A percentile compares a stretch with the other conserved stretches of the same genome.
These are phyloP conservation scores for Lapara coniferarum DNA, from an alignment of 2,888 invertebrate genomes.

Conservation along the genomic window DNA sequence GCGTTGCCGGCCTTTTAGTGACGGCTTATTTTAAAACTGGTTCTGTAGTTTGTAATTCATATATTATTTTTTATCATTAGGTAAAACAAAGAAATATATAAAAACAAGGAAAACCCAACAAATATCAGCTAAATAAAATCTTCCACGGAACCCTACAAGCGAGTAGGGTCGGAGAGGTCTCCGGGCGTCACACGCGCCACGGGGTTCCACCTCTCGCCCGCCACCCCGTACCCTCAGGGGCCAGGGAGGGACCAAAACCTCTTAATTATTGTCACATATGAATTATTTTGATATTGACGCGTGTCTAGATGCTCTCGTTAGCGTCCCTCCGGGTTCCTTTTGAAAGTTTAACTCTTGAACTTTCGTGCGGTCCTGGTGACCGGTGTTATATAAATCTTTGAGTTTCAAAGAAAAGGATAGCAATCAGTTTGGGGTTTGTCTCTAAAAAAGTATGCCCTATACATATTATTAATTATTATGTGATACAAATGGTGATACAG, in stretches of 20 bases:
- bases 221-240: conserved; percentile 26
- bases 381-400: neutral
- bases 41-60: no score
- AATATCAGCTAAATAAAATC: conserved; percentile 13
- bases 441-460: no score
- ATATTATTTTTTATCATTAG: no score
- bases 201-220: conserved; percentile 22
- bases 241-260: conserved; percentile 29
- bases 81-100: no score
- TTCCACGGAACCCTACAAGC: conserved; percentile 18
- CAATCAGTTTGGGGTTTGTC: no score
- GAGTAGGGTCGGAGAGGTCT: conserved; percentile 13
- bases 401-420: no score
- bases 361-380: neutral
- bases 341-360: conserved; percentile 30
- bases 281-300: conserved; percentile 79
- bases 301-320: conserved; percentile 48
- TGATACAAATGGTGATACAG: no score
- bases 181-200: conserved; percentile 26
- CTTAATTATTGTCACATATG: conserved; percentile 46
- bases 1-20: no score
- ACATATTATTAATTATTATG: no score
- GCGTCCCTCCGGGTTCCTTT: conserved; percentile 49
- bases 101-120: neutral
- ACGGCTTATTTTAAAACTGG: no score